These are phyloP conservation scores for Scaptomyza hsui DNA, from an alignment of 1,140 invertebrate species.

Conservation along the genomic window DNA sequence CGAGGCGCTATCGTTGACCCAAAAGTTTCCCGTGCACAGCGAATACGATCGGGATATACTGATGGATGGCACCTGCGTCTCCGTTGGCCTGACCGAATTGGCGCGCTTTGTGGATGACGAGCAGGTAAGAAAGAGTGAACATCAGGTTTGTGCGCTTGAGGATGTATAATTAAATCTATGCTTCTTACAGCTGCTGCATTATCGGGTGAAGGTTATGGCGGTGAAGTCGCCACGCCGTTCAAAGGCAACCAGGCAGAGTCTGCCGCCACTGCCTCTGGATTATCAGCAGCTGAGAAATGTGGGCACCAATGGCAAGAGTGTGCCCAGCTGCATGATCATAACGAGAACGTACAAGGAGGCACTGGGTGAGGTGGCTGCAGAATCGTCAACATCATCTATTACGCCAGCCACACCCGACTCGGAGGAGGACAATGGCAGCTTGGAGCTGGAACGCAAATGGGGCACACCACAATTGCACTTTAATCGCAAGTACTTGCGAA, in stretches of 20 bases:
- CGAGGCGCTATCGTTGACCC: constrained; percentile 70
- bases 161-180: background rate
- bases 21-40: constrained; percentile 81
- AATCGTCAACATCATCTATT: background rate
- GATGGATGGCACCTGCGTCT: constrained; percentile 76
- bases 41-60: constrained; percentile 80
- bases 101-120: constrained; percentile 73
- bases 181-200: constrained; percentile 63
- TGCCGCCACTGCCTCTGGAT: constrained; percentile 52
- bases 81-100: constrained; percentile 61
- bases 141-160: background rate
- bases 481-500: constrained; percentile 77
- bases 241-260: constrained; percentile 53
- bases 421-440: constrained; percentile 31
- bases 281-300: constrained; percentile 53
- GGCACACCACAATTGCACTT: constrained; percentile 80
- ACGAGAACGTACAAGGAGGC: constrained; percentile 73
- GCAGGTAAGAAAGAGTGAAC: constrained; percentile 68
- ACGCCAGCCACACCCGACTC: constrained; percentile 24
- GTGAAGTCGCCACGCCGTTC: constrained; percentile 67
- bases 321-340: constrained; percentile 71
- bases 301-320: constrained; percentile 71
- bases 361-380: constrained; percentile 36
- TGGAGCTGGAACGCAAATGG: constrained; percentile 70
- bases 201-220: constrained; percentile 68